These are phyloP conservation scores for Schizaphis graminum DNA, from an alignment of 2,888 invertebrate species.

Conservation along the genomic window DNA sequence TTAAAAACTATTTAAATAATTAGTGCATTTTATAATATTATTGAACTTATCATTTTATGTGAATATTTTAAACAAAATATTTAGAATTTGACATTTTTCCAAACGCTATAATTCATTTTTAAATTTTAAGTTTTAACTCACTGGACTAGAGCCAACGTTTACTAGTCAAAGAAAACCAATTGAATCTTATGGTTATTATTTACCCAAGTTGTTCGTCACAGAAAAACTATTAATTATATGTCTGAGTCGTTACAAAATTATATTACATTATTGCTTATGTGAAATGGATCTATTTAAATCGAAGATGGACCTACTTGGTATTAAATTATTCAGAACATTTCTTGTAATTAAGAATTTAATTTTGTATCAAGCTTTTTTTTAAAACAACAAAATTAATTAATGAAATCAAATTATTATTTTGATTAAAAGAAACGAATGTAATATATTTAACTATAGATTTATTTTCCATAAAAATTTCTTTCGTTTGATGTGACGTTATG, in stretches of 20 bases:
- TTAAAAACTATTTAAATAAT: neutral
- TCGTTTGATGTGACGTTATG: conserved; percentile 32
- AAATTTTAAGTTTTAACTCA: neutral
- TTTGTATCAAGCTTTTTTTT: neutral
- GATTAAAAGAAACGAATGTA: neutral
- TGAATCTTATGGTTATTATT: conserved; percentile 24
- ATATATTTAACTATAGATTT: neutral
- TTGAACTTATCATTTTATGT: neutral
- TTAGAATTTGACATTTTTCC: conserved; percentile 18
- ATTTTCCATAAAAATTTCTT: neutral
- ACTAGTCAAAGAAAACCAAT: conserved; percentile 26
- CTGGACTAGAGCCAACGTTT: conserved; percentile 45
- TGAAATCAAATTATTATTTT: neutral
- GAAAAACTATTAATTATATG: neutral
- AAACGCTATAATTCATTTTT: conserved; percentile 1
- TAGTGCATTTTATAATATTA: neutral
- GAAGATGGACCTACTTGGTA: neutral
- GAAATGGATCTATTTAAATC: neutral
- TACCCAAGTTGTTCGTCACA: neutral
- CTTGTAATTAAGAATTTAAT: neutral
- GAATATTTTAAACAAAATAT: neutral
- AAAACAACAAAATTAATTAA: neutral
- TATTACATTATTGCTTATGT: neutral
- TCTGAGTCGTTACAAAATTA: conserved; percentile 4
- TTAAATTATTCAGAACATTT: neutral